Evolutionary conservation across 2,888 invertebrate genomes (phyloP), one percentile per base, ranked within the genome.

Genomic region (Sinopyrophorus schimmeli): DNA sequence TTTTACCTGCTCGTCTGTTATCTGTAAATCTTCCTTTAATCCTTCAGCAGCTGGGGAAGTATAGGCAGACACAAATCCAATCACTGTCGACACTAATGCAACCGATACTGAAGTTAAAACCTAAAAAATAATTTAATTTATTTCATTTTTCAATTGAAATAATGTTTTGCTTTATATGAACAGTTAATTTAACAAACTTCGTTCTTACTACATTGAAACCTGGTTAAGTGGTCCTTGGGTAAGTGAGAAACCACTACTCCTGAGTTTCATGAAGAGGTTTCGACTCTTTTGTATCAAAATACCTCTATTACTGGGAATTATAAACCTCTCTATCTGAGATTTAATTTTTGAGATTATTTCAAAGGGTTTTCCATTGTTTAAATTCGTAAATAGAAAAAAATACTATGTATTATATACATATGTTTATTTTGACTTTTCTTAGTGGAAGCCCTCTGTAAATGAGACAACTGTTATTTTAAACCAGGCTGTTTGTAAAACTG

Each of bases 51-150:
- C 92, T 21, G 93, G 91, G 1, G 93, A 89, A 1, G 93, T 90
- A 68, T 91, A 94, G 12, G 88, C 90, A 10, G 89, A 86, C 11
- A 87, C 80, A 68, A 88, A 91, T 2, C 94, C 94, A 44, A 93
- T 89, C 16, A 90, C 86, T 75, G 92, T 77, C 2, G 93, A 92
- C 26, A 92, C 92, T 74, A 92, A 75, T 1, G 92, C 92, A 15
- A 93, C 91, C 28, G 91, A 85, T 32, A 92, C 75, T 0, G 93
- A 87, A 26, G 92, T 89, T 47, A 92, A 70, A 43, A 92, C 78
- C 92, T 93, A 78, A 21, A 35, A 35, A 11, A 20, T 4, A 79
- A 77, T 62, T n/a, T n/a, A n/a, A n/a, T n/a, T n/a, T n/a, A n/a
- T n/a, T n/a, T n/a, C n/a, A n/a, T 47, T 61, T 39, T 37, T 26